Evolutionary conservation across 64 coral and sea anemone species (phyloP), one percentile per base, ranked within the genome.

Genomic region (Actinia equina): DNA sequence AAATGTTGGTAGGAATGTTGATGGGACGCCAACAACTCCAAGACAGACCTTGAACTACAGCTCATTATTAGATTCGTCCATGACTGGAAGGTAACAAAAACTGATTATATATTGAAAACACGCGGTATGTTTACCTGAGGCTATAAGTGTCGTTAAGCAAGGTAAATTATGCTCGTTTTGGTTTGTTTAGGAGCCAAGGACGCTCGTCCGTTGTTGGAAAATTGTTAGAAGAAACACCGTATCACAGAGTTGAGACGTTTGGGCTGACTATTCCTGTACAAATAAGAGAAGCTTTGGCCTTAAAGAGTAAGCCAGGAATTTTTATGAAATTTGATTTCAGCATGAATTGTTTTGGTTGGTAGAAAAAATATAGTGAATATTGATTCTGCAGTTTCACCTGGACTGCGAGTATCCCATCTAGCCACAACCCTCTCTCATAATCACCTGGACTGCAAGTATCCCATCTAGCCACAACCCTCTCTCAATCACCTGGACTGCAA

Each of bases 231-330:
- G 93, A 99, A 52, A 99, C 93, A 26, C 74, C 94, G 49, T 74
- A 84, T 41, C 97, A 89, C 74, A 80, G 85, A 19, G 93, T 95
- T 18, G 91, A 99, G 45, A 95, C 88, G 20, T 99, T 92, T 95
- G 97, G 97, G 58, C 67, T 91, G 22, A 87, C 97, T 67, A 85
- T 99, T 20, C 97, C 97, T 16, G 97, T 99, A 12, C 97, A 99
- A 87, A 93, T 99, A 14, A 95, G 88, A 87, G 97, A 99, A 83
- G 90, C 85, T 51, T 77, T 99, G 18, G 78, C 44, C 27, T 25
- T 17, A 0, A 81, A 37, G 52, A 52, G 49, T 85, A 27, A 82
- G 80, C 2, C n/a, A 65, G 62, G n/a, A 65, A n/a, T 0, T n/a
- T 7, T 23, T 65, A 23, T 65, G 2, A 1, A 57, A 57, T 57